These are phyloP conservation scores for Crenichthys baileyi DNA, from an alignment of 2,797 vertebrate genomes.

Conservation along the genomic window DNA sequence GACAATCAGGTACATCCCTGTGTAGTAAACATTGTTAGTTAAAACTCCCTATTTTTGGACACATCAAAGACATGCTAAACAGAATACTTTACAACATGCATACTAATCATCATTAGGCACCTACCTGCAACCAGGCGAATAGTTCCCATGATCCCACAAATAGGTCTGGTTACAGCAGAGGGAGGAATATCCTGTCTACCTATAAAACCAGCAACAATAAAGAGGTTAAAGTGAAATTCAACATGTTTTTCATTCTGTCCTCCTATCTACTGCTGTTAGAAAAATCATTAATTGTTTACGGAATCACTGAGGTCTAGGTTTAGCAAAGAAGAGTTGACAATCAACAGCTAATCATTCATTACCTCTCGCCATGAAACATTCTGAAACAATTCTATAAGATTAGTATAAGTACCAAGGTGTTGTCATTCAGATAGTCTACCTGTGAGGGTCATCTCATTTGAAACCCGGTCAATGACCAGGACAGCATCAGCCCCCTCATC, in stretches of 20 bases:
- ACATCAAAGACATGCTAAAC: background rate
- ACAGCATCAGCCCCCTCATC: constrained; percentile 93
- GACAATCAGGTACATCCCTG: constrained; percentile 96
- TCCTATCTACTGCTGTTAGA: background rate
- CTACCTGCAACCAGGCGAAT: constrained; percentile 94
- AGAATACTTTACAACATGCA: background rate
- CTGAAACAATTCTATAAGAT: background rate
- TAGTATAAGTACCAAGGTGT: background rate
- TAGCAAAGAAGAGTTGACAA: background rate
- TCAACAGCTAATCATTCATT: background rate
- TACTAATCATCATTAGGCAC: constrained; percentile 17
- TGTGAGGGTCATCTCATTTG: constrained; percentile 94
- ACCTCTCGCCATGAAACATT: background rate
- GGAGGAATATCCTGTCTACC: constrained; percentile 93
- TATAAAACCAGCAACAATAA: constrained; percentile 54
- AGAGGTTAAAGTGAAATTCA: background rate
- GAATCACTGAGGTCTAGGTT: background rate
- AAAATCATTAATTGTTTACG: background rate
- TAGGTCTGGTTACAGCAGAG: constrained; percentile 90
- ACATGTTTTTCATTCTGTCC: background rate
- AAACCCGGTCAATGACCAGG: constrained; percentile 93
- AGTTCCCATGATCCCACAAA: constrained; percentile 96
- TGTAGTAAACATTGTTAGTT: constrained; percentile 44
- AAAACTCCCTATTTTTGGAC: background rate
- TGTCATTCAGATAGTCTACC: constrained; percentile 73